phyloP scores from a whole-genome alignment of 2,113 vertebrate species.

The Rallus limicola region DNA sequence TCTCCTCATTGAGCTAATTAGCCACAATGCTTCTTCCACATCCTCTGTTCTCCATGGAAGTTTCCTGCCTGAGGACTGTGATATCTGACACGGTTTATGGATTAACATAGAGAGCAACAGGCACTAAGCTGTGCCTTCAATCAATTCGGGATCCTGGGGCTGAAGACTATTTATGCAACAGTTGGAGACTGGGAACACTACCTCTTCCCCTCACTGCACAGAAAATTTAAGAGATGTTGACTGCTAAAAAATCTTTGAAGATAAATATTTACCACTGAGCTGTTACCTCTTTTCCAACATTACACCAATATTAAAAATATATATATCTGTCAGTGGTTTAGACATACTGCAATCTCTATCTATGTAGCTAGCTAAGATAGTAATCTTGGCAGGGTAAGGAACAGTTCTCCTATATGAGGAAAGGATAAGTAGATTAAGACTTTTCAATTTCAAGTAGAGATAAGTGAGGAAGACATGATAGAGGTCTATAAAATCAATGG shows the following conservation, averaged over 20 bases:
- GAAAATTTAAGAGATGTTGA: background rate
- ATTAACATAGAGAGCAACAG: background rate
- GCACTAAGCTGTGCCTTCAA: background rate
- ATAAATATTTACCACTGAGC: background rate
- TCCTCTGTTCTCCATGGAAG: background rate
- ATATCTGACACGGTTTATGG: background rate
- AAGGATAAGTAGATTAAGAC: background rate
- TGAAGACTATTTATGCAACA: constrained; percentile 7
- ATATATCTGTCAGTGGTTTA: background rate
- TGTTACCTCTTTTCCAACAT: background rate
- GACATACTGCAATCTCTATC: background rate
- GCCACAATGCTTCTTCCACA: background rate
- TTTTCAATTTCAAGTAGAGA: background rate
- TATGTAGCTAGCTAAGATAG: background rate
- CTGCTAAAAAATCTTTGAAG: background rate
- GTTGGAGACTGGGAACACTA: background rate
- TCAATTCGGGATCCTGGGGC: background rate
- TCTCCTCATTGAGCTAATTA: background rate
- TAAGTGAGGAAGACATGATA: background rate
- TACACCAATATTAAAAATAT: background rate
- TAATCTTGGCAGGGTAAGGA: background rate
- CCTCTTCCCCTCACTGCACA: background rate
- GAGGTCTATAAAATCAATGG: constrained; percentile 36
- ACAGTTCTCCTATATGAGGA: background rate
- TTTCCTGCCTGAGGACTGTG: background rate